Conservation (phyloP, 1,140 invertebrate species). For the Zaprionus tsacasi region DNA sequence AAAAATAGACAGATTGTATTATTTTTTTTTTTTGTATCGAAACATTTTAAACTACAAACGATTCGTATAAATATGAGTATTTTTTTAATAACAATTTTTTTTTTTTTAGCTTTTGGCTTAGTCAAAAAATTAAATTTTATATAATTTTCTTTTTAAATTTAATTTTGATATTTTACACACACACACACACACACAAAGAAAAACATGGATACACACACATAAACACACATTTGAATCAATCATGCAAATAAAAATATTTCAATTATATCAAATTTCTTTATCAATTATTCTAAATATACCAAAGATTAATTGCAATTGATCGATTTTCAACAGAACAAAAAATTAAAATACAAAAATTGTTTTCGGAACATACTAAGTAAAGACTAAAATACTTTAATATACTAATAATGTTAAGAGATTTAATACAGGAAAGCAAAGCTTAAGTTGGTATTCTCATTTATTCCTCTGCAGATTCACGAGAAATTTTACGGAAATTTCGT, state of each 20-base stretch:
- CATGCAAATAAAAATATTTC: slow-evolving; percentile 11
- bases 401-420: neutral
- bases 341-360: neutral
- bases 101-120: neutral
- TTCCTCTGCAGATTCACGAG: neutral
- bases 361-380: neutral
- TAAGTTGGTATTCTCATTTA: neutral
- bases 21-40: neutral
- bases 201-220: neutral
- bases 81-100: slow-evolving; percentile 1
- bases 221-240: neutral
- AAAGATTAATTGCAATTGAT: neutral
- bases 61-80: neutral
- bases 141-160: slow-evolving; percentile 9
- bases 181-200: slow-evolving; percentile 11
- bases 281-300: neutral
- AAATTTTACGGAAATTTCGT: neutral
- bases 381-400: neutral
- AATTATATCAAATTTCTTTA: neutral
- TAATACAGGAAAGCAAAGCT: neutral
- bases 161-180: slow-evolving; percentile 15
- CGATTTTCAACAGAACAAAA: neutral
- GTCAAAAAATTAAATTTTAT: slow-evolving; percentile 6
- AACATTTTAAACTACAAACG: slow-evolving; percentile 4
- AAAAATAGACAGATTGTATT: slow-evolving; percentile 3